A percentile compares a stretch with the other conserved stretches of the same genome.
Conservation (phyloP, 2,797 vertebrate species). For the Chiloscyllium punctatum region DNA sequence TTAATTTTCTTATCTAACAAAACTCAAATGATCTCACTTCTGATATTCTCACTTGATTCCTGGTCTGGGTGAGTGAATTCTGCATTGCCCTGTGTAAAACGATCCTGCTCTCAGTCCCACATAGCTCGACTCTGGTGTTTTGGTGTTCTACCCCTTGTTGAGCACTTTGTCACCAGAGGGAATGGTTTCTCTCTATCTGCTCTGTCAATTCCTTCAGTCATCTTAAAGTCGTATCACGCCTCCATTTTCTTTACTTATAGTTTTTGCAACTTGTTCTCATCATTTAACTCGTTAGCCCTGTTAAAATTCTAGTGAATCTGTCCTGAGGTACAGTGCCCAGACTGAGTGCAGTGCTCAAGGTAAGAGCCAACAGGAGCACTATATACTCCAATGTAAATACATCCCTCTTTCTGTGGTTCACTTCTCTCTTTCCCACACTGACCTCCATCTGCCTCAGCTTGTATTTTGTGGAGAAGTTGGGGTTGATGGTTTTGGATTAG, state of each 20-base stretch:
- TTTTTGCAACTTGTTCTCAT: not conserved
- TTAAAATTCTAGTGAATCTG: not conserved
- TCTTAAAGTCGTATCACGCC: not conserved
- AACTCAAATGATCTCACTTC: too few relatives aligned
- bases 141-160: not conserved
- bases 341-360: not conserved
- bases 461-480: too few relatives aligned
- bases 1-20: too few relatives aligned
- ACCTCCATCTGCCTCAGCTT: too few relatives aligned
- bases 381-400: not conserved
- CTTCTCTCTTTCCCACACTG: too few relatives aligned
- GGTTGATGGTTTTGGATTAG: too few relatives aligned
- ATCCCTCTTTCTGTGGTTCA: too few relatives aligned
- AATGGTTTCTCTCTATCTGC: too few relatives aligned
- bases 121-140: not conserved
- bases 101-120: not conserved
- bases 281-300: not conserved
- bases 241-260: not conserved
- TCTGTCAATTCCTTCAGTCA: not conserved
- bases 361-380: not conserved
- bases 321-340: not conserved
- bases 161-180: not conserved
- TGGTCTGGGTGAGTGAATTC: too few relatives aligned
- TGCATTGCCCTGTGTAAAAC: not conserved
- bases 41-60: too few relatives aligned